Evolutionary conservation across 2,797 vertebrate genomes (phyloP).

Genomic region (Mus minutoides): DNA sequence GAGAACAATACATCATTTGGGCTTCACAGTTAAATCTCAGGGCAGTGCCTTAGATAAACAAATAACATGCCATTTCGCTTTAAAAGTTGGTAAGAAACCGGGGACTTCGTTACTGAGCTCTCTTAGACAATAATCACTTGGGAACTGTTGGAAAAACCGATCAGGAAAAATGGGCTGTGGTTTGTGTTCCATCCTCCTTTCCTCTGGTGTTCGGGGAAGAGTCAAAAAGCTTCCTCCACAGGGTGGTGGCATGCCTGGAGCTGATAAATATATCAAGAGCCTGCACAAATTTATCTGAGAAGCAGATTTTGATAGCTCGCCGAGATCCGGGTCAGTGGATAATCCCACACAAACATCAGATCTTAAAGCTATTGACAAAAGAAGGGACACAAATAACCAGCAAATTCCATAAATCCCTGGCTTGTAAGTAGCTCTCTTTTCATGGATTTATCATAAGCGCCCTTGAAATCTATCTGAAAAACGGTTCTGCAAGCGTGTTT

Average conservation of each 20-base stretch:
- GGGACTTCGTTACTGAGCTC: constrained; percentile 54
- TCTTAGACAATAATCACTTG: constrained; percentile 74
- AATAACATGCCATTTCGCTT: constrained; percentile 68
- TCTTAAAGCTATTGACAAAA: constrained; percentile 86
- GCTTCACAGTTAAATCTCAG: constrained; percentile 72
- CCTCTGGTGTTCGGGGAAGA: constrained; percentile 64
- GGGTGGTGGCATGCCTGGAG: constrained; percentile 66
- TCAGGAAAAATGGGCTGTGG: constrained; percentile 68
- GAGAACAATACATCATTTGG: constrained; percentile 79
- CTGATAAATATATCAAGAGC: constrained; percentile 84
- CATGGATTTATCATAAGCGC: constrained; percentile 77
- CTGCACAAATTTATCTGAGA: constrained; percentile 82
- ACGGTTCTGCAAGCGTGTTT: background rate
- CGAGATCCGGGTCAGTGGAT: constrained; percentile 87
- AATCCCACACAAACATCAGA: constrained; percentile 84
- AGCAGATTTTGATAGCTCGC: constrained; percentile 84
- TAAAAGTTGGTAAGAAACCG: constrained; percentile 71
- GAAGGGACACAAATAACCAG: constrained; percentile 80
- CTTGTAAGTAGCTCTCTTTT: constrained; percentile 79
- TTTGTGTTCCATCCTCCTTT: constrained; percentile 72
- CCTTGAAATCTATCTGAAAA: constrained; percentile 76
- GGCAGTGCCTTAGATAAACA: constrained; percentile 72
- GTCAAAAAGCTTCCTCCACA: constrained; percentile 70
- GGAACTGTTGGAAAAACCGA: constrained; percentile 80
- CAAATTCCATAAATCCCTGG: constrained; percentile 82